Conservation (phyloP, 2,797 vertebrate species). For the Cheirogaleus major region DNA sequence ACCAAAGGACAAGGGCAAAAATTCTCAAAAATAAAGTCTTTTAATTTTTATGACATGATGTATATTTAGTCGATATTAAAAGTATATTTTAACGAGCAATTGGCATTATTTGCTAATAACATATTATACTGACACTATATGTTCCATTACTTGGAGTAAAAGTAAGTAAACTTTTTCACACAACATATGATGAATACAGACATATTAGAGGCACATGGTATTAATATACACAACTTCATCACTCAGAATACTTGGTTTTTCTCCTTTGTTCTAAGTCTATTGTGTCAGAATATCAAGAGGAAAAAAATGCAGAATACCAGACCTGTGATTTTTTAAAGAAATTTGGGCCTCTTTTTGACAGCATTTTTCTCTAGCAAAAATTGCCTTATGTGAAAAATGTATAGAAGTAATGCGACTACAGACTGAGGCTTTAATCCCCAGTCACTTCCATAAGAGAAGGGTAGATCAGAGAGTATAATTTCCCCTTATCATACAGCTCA, state of each 20-base stretch:
- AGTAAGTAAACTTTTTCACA: constrained; percentile 6
- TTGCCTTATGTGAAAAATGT: constrained; percentile 79
- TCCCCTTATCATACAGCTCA: constrained; percentile 83
- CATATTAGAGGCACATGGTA: not conserved
- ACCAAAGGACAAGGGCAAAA: not conserved
- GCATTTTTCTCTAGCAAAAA: constrained; percentile 68
- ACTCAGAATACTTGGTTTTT: not conserved
- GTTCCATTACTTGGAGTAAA: constrained; percentile 29
- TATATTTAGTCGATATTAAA: not conserved
- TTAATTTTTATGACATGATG: not conserved
- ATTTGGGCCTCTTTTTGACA: constrained; percentile 48
- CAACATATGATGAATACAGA: not conserved
- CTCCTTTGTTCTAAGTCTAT: not conserved
- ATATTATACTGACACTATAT: not conserved
- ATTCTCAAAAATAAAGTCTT: not conserved
- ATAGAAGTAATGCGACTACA: constrained; percentile 82
- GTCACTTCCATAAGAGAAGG: constrained; percentile 78
- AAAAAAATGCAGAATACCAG: not conserved
- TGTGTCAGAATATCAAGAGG: not conserved
- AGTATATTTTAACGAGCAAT: not conserved
- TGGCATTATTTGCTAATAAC: not conserved
- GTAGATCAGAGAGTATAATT: constrained; percentile 84
- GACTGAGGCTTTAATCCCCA: constrained; percentile 83
- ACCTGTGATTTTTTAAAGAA: constrained; percentile 37
- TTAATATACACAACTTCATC: not conserved